Base-by-base conservation (phyloP, 2,113 vertebrate genomes). In the Gasterosteus aculeatus region DNA sequence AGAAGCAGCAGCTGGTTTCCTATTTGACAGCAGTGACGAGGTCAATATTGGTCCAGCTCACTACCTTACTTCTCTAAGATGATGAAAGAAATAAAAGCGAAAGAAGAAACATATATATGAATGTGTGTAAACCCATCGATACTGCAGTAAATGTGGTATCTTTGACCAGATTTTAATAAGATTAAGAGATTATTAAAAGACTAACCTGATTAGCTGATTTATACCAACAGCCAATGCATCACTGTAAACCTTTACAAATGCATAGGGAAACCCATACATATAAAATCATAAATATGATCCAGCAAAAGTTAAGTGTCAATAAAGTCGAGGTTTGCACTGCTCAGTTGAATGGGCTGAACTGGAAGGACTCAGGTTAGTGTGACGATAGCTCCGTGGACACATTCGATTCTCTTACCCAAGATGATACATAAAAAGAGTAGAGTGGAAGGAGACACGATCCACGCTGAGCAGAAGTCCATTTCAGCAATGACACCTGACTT, bases 331-430 rank as follows among this genome's bases (percentile, higher is more conserved):
- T 70, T 77, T 11, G 26, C 49, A 44, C 26, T 51, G 49, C 56
- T 75, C 51, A 41, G 64, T 26, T 71, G 68, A 80, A 87, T 53
- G 12, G 46, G 41, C 58, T 60, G 59, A 77, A 69, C 83, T 67
- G 5, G 63, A 85, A 90, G 82, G 84, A 79, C 79, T 78, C 47
- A 42, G 81, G 76, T 26, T 70, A 67, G 68, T 63, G 57, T 77
- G 83, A 77, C 51, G 66, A 82, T 53, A 76, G 80, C 66, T 85
- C 31, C 41, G n/a, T n/a, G 1, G 75, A 80, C 83, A 87, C 85
- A 85, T 87, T 72, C 77, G 80, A 76, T 81, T 82, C 57, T 78
- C 91, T 93, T 90, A 93, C 91, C 90, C 73, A 69, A 87, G 70
- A 90, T 78, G 77, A 92, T 66, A 74, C 79, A 81, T 44, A 91